Conservation (phyloP, 2,113 vertebrate genomes). For the Rhynchomys soricoides region DNA sequence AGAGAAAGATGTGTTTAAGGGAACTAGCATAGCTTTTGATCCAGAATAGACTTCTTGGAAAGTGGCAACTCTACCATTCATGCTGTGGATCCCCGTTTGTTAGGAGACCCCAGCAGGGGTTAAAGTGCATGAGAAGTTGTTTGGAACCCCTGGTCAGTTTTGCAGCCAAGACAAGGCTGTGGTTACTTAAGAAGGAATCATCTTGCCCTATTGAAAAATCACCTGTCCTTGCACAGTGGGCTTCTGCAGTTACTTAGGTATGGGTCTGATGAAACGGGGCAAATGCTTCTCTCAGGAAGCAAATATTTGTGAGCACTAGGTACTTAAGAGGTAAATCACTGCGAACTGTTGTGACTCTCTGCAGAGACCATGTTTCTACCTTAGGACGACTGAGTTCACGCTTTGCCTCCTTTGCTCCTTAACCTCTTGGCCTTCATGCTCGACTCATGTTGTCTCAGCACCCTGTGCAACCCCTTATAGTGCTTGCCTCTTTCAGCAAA, state of each 20-base stretch:
- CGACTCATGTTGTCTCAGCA: neutral
- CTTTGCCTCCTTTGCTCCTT: neutral
- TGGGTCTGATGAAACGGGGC: conserved; percentile 16
- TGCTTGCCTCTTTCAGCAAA: neutral
- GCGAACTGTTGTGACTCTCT: neutral
- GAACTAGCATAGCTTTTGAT: neutral
- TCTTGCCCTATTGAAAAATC: conserved; percentile 33
- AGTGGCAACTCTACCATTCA: neutral
- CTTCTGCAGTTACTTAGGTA: neutral
- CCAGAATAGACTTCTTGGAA: neutral
- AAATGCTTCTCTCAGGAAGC: neutral
- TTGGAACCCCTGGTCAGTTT: neutral
- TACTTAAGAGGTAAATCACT: neutral
- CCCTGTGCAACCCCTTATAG: accelerated
- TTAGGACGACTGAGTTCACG: neutral
- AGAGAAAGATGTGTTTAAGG: conserved; percentile 25
- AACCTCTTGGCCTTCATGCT: neutral
- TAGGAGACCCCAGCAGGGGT: neutral
- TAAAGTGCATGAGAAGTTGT: neutral
- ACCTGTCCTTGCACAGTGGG: conserved; percentile 10
- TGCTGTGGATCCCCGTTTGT: neutral
- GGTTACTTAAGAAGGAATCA: conserved; percentile 47
- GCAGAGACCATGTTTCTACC: neutral
- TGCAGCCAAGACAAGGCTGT: neutral
- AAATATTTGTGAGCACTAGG: conserved; percentile 13